A percentile compares a stretch with the other conserved stretches of the same genome.
These are phyloP conservation scores for Zosterops borbonicus DNA, from an alignment of 2,113 vertebrate genomes.

Conservation along the genomic window DNA sequence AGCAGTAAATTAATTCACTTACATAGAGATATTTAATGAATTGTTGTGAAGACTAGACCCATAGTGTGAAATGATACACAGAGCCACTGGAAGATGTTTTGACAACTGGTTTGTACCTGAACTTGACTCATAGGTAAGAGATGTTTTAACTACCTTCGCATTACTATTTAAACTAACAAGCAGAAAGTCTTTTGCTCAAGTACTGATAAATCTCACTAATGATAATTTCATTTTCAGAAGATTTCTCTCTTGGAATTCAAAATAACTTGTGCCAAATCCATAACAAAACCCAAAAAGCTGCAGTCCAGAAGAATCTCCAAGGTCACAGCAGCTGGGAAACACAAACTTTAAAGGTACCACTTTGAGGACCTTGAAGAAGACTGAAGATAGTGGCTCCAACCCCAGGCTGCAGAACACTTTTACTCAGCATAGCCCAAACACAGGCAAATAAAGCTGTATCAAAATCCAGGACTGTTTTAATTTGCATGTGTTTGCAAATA, in stretches of 20 bases:
- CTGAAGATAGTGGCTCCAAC: not conserved
- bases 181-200: not conserved
- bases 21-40: not conserved
- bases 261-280: not conserved
- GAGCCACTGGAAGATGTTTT: not conserved
- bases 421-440: not conserved
- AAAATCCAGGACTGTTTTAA: not conserved
- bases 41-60: not conserved
- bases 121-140: not conserved
- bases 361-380: not conserved
- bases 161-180: not conserved
- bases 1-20: not conserved
- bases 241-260: not conserved
- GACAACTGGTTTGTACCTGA: not conserved
- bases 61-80: not conserved
- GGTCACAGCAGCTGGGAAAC: not conserved
- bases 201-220: not conserved
- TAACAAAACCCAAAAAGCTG: not conserved
- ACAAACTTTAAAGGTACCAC: not conserved
- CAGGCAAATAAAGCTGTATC: not conserved
- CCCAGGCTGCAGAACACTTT: not conserved
- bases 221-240: not conserved
- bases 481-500: not conserved
- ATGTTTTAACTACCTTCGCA: not conserved
- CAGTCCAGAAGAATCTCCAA: not conserved